phyloP scores from a whole-genome alignment of 2,113 vertebrate species.

The Silurus asotus region DNA sequence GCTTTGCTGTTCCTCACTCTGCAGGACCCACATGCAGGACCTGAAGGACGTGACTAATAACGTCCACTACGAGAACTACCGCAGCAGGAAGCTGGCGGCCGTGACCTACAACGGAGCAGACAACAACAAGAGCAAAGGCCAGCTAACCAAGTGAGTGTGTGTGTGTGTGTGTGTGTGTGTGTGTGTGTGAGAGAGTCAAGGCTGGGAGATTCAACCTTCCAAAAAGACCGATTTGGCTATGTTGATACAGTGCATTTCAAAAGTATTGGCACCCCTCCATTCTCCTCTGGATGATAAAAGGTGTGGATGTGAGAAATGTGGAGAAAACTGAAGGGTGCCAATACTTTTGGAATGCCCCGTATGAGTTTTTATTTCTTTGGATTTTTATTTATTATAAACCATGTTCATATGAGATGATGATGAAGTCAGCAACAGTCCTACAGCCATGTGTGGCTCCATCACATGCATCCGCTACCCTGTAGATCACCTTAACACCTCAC shows the following conservation, averaged over 20 bases:
- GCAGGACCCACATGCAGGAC: constrained; percentile 96
- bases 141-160: constrained; percentile 84
- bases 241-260: too few relatives aligned
- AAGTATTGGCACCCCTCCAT: too few relatives aligned
- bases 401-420: too few relatives aligned
- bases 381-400: too few relatives aligned
- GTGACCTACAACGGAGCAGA: constrained; percentile 92
- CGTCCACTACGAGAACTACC: constrained; percentile 95
- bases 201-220: too few relatives aligned
- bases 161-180: background rate
- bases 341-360: too few relatives aligned
- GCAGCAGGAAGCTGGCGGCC: constrained; percentile 91
- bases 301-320: too few relatives aligned
- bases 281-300: too few relatives aligned
- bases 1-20: background rate
- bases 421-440: background rate
- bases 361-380: too few relatives aligned
- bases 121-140: constrained; percentile 91
- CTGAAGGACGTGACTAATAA: constrained; percentile 97
- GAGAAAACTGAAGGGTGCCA: too few relatives aligned
- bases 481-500: background rate
- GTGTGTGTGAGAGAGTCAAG: background rate
- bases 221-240: too few relatives aligned
- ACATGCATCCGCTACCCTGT: background rate
- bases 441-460: background rate